Conservation (phyloP, 2,888 invertebrate genomes). For the Pachydiplax longipennis region DNA sequence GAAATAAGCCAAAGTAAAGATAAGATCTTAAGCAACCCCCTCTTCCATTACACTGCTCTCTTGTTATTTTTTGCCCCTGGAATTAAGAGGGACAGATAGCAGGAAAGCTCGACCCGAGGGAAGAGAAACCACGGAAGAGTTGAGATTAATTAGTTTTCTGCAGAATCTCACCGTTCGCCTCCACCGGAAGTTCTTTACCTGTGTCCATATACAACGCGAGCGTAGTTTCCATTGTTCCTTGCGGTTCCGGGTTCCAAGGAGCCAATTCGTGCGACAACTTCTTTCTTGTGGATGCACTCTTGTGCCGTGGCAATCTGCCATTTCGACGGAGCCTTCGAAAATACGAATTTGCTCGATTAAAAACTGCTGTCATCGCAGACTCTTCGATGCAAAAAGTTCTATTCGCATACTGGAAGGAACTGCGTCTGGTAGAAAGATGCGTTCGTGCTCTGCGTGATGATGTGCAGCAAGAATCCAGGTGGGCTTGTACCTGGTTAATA, state of each 20-base stretch:
- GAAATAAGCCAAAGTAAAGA: not conserved
- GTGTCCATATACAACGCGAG: not conserved
- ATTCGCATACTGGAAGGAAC: no score
- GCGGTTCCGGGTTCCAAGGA: conserved; percentile 23
- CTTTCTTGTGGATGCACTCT: not conserved
- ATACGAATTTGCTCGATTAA: not conserved
- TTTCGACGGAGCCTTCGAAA: not conserved
- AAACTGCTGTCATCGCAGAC: no score
- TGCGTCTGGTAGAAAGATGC: no score
- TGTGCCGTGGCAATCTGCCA: not conserved
- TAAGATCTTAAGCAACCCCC: not conserved
- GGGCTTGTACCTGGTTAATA: no score
- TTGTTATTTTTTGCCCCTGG: not conserved
- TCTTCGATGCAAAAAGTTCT: no score
- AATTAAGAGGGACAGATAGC: not conserved
- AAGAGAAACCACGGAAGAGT: not conserved
- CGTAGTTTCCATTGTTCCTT: conserved; percentile 4
- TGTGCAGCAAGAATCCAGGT: no score
- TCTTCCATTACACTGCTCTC: not conserved
- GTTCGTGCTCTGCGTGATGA: no score
- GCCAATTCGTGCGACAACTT: conserved; percentile 16
- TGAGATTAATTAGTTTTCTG: not conserved
- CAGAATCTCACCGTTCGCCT: not conserved
- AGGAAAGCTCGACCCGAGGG: not conserved
- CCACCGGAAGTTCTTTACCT: not conserved